Conservation (phyloP, 2,888 invertebrate species). For the Dimorphilus gyrociliatus region DNA sequence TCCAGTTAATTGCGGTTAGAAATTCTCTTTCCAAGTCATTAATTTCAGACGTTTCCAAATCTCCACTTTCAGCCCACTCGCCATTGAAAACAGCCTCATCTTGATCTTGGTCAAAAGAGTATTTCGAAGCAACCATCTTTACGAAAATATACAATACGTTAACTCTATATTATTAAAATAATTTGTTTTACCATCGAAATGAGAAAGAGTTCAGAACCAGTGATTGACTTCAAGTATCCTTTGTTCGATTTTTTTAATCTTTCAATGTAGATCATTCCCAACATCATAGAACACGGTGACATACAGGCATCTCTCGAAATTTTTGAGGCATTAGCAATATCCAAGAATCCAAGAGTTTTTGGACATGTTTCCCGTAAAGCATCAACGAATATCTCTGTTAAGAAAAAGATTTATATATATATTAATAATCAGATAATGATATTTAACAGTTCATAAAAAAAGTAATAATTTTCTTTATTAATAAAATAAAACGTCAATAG, state of each 20-base stretch:
- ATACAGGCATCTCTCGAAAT: conserved; percentile 60
- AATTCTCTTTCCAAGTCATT: conserved; percentile 72
- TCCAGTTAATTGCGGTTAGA: conserved; percentile 76
- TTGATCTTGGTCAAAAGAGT: conserved; percentile 77
- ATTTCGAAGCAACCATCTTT: conserved; percentile 90
- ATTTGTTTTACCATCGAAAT: conserved; percentile 63
- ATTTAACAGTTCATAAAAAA: neutral
- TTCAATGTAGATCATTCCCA: conserved; percentile 82
- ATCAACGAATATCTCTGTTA: conserved; percentile 63
- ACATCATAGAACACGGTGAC: conserved; percentile 76
- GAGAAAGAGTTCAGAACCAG: conserved; percentile 80
- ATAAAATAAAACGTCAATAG: too few relatives aligned
- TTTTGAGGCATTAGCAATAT: conserved; percentile 32
- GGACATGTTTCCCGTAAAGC: conserved; percentile 52
- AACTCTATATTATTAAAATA: neutral
- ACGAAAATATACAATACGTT: conserved; percentile 5
- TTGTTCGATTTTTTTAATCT: conserved; percentile 61
- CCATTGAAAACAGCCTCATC: conserved; percentile 75
- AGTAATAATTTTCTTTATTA: conserved; percentile 6
- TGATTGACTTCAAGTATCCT: conserved; percentile 60
- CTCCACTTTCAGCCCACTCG: conserved; percentile 78
- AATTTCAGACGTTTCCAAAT: conserved; percentile 53
- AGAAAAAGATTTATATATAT: conserved; percentile 7
- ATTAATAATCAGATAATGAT: neutral
- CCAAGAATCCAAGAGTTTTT: conserved; percentile 26